Evolutionary conservation across 2,113 vertebrate species (phyloP).

Genomic region (Lontra canadensis): DNA sequence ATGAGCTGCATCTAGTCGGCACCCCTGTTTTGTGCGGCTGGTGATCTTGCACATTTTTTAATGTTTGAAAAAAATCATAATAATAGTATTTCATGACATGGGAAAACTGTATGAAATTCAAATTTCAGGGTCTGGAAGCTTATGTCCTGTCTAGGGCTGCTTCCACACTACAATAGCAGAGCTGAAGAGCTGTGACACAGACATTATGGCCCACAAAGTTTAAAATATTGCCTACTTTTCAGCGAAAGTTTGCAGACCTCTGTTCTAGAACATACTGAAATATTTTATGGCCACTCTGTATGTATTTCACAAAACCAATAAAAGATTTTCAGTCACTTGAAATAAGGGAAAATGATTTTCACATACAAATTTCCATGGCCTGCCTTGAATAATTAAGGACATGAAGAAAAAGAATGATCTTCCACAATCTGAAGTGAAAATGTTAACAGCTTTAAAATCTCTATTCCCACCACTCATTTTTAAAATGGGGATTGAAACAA

Average conservation of each 20-base stretch:
- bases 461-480: neutral
- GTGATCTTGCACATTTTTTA: neutral
- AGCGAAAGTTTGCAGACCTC: neutral
- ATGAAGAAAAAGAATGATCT: neutral
- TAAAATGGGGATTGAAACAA: neutral
- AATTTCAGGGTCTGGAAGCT: neutral
- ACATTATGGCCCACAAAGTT: neutral
- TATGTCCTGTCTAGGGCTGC: neutral
- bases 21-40: neutral
- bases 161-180: neutral
- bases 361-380: neutral
- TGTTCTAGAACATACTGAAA: neutral
- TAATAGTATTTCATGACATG: neutral
- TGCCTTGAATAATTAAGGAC: neutral
- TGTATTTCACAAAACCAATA: neutral
- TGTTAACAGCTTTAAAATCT: neutral
- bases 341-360: neutral
- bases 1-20: accelerated
- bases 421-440: neutral
- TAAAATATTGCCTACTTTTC: neutral
- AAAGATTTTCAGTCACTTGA: neutral
- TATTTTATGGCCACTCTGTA: neutral
- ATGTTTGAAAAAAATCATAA: neutral
- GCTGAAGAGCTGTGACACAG: neutral
- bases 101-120: neutral